Conservation (phyloP, 1,140 invertebrate species). For the Rhyacophila brunnea region DNA sequence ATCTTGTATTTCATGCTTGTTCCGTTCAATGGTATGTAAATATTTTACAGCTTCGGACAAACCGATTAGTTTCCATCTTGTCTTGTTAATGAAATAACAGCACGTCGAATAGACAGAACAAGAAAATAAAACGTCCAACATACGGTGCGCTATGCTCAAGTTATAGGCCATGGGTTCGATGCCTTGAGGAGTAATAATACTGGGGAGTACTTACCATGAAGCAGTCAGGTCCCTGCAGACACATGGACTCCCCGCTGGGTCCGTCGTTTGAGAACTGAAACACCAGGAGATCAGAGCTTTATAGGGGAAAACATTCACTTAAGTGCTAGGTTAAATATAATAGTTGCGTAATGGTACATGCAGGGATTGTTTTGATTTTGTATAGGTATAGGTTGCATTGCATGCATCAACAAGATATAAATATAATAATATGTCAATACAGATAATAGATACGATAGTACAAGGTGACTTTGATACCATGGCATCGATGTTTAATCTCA, state of each 20-base stretch:
- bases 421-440: no score
- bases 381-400: not conserved
- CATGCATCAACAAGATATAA: slow-evolving; percentile 1
- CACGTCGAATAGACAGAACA: slow-evolving; percentile 12
- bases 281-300: slow-evolving; percentile 33
- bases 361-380: slow-evolving; percentile 7
- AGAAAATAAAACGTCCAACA: slow-evolving; percentile 17
- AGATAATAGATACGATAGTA: no score
- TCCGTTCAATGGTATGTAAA: not conserved
- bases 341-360: slow-evolving; percentile 30
- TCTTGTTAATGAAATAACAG: slow-evolving; percentile 20
- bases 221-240: slow-evolving; percentile 64
- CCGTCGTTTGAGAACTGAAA: slow-evolving; percentile 39
- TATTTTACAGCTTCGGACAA: slow-evolving; percentile 12
- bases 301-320: slow-evolving; percentile 35
- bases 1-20: no score
- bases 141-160: slow-evolving; percentile 8
- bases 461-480: no score
- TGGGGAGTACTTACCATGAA: slow-evolving; percentile 60
- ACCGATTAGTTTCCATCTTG: slow-evolving; percentile 21
- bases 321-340: slow-evolving; percentile 36
- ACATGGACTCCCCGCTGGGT: slow-evolving; percentile 60
- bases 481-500: no score
- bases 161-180: not conserved
- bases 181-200: not conserved